Conservation (phyloP, 1,140 invertebrate genomes). For the Hydropsyche tenuis region DNA sequence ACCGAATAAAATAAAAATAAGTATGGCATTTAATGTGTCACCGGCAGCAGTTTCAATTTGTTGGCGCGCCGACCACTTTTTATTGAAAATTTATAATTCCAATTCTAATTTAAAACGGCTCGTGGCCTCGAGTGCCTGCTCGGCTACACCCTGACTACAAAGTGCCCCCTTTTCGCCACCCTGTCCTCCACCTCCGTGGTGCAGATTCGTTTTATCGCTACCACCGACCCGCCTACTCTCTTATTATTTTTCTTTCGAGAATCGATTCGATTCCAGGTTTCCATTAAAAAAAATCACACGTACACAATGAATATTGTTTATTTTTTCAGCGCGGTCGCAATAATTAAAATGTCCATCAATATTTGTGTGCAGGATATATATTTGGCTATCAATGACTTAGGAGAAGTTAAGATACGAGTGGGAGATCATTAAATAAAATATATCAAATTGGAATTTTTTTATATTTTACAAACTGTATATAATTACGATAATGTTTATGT, state of each 20-base stretch:
- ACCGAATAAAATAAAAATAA: constrained; percentile 51
- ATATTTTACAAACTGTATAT: no score
- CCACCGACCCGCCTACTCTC: neutral
- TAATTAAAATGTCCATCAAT: no score
- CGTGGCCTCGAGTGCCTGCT: constrained; percentile 33
- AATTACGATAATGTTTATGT: no score
- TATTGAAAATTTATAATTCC: constrained; percentile 52
- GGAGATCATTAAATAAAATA: no score
- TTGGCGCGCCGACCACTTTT: constrained; percentile 40
- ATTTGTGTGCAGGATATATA: no score
- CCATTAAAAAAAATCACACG: neutral
- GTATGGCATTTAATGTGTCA: constrained; percentile 52
- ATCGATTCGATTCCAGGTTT: constrained; percentile 15
- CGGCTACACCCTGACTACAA: constrained; percentile 35
- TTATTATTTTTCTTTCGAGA: constrained; percentile 21
- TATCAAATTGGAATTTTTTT: no score
- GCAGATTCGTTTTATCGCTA: constrained; percentile 3
- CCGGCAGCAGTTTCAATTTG: constrained; percentile 50
- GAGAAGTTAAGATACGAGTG: no score
- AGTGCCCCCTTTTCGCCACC: neutral
- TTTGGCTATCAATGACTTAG: no score
- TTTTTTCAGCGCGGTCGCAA: no score
- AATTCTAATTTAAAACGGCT: constrained; percentile 50
- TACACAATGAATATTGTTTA: neutral
- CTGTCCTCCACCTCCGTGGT: neutral